Conservation (phyloP, 2,113 vertebrate genomes). For the Psilopsiagon aurifrons region DNA sequence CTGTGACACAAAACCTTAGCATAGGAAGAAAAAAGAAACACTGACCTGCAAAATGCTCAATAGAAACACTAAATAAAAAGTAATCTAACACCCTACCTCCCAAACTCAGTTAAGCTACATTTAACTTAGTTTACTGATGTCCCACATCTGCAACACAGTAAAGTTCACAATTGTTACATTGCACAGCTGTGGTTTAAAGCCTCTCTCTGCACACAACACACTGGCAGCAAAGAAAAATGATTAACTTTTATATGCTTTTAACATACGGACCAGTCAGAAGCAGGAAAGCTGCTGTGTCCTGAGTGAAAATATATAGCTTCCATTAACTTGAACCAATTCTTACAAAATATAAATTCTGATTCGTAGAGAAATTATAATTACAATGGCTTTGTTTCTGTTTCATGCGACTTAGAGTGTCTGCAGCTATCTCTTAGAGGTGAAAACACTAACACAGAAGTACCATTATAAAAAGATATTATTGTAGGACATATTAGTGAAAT, state of each 20-base stretch:
- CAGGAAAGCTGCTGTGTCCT: conserved; percentile 10
- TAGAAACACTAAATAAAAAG: conserved; percentile 11
- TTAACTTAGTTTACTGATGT: conserved; percentile 61
- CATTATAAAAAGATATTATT: conserved; percentile 32
- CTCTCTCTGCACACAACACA: conserved; percentile 36
- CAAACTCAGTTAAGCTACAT: conserved; percentile 33
- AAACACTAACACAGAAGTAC: conserved; percentile 14
- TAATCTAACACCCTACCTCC: background rate
- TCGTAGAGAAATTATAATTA: conserved; percentile 34
- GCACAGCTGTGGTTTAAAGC: conserved; percentile 69
- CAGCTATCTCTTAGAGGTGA: conserved; percentile 29
- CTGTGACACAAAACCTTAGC: background rate
- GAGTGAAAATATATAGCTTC: conserved; percentile 46
- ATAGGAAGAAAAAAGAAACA: background rate
- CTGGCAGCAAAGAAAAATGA: conserved; percentile 58
- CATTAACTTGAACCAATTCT: conserved; percentile 49
- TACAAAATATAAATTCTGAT: conserved; percentile 48
- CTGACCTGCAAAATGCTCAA: background rate
- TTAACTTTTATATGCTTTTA: conserved; percentile 68
- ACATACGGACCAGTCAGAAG: conserved; percentile 54
- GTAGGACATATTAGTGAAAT: conserved; percentile 53
- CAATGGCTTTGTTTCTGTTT: conserved; percentile 54
- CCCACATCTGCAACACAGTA: conserved; percentile 71
- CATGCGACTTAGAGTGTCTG: conserved; percentile 8
- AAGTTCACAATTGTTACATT: conserved; percentile 58